These are phyloP conservation scores for Enteromius anoplus DNA, from an alignment of 2,797 vertebrate genomes.

Conservation along the genomic window DNA sequence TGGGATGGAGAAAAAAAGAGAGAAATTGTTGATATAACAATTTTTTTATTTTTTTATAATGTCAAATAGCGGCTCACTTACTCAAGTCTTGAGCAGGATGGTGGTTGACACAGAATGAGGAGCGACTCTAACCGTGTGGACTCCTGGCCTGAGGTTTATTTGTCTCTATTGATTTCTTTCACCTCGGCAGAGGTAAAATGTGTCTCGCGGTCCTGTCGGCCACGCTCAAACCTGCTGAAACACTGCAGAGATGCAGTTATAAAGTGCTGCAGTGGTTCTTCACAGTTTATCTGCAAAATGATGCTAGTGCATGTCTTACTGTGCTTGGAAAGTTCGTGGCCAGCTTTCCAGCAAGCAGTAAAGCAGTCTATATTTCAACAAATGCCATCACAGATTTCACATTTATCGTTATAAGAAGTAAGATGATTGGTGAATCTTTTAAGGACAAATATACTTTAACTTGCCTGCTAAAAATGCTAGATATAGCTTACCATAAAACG, in stretches of 20 bases:
- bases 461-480: background rate
- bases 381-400: background rate
- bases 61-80: constrained; percentile 44
- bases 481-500: background rate
- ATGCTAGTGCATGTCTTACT: constrained; percentile 49
- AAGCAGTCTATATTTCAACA: background rate
- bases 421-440: background rate
- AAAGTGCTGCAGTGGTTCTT: constrained; percentile 46
- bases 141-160: constrained; percentile 57
- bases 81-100: constrained; percentile 46
- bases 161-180: constrained; percentile 61
- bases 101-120: constrained; percentile 51
- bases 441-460: background rate
- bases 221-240: constrained; percentile 17
- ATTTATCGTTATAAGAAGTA: background rate
- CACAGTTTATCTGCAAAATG: constrained; percentile 55
- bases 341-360: constrained; percentile 4
- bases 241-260: constrained; percentile 46
- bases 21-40: constrained; percentile 17
- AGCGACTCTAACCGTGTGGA: constrained; percentile 41
- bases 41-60: no score
- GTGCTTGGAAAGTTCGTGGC: constrained; percentile 1
- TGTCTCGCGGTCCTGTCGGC: constrained; percentile 38
- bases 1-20: background rate
- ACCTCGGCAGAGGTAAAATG: constrained; percentile 52